Percentiles rank a stretch among this genome's conserved stretches.
Evolutionary conservation across 2,113 vertebrate genomes (phyloP).

Genomic region (Psephotus haematonotus): DNA sequence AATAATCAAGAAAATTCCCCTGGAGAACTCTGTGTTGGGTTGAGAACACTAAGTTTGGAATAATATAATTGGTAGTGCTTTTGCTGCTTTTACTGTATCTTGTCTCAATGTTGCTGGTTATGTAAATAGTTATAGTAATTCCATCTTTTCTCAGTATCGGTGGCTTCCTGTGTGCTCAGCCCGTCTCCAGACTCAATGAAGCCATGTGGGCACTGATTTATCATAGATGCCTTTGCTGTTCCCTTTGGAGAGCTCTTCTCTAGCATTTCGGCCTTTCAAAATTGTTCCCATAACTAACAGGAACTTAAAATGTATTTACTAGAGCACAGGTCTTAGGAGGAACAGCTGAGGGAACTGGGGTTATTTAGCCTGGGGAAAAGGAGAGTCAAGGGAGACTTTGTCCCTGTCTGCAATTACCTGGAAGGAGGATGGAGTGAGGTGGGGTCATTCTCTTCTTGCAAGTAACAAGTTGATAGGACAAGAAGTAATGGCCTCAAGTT

Average conservation of each 20-base stretch:
- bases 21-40: neutral
- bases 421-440: accelerated
- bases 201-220: neutral
- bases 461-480: no score
- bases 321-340: neutral
- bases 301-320: neutral
- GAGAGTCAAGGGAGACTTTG: neutral
- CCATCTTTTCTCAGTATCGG: neutral
- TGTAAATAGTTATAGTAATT: conserved; percentile 19
- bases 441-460: neutral
- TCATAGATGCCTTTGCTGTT: neutral
- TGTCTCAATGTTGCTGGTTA: neutral
- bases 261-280: neutral
- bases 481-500: neutral
- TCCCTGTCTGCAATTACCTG: neutral
- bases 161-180: neutral
- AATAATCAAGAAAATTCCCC: neutral
- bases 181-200: neutral
- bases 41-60: neutral
- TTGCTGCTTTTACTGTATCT: neutral
- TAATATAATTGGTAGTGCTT: neutral
- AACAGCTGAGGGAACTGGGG: neutral
- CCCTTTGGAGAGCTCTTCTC: neutral
- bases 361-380: neutral
- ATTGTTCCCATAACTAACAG: neutral